phyloP scores from a whole-genome alignment of 2,888 invertebrate species.

The Rhimphoctona megacephalus region DNA sequence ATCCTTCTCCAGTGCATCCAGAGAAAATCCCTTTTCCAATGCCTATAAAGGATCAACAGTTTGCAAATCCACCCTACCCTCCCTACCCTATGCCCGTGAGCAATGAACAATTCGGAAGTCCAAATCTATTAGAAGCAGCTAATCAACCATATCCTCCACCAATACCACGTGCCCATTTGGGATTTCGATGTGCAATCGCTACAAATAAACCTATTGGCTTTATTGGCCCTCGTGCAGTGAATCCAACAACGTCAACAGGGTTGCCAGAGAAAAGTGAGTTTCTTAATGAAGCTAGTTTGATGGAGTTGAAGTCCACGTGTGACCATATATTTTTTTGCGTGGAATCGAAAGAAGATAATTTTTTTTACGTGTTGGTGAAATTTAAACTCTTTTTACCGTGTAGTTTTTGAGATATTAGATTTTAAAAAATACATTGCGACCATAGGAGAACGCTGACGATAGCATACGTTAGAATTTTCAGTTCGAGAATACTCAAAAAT shows the following conservation, averaged over 20 bases:
- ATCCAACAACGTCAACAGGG: background rate
- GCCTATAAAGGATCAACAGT: slow-evolving; percentile 4
- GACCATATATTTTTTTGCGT: too few relatives aligned
- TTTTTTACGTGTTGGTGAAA: too few relatives aligned
- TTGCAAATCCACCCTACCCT: background rate
- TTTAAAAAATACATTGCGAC: too few relatives aligned
- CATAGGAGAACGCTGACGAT: too few relatives aligned
- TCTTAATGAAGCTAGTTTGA: too few relatives aligned
- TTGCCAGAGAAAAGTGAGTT: slow-evolving; percentile 17
- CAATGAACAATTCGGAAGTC: background rate
- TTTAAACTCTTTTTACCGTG: too few relatives aligned
- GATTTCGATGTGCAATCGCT: slow-evolving; percentile 27
- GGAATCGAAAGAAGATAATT: too few relatives aligned
- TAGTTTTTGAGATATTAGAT: too few relatives aligned
- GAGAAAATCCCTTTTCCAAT: background rate
- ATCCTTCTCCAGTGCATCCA: background rate
- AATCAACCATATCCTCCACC: slow-evolving; percentile 41
- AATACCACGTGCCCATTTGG: background rate
- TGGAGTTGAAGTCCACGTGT: too few relatives aligned
- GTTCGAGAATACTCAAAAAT: too few relatives aligned
- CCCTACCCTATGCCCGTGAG: background rate
- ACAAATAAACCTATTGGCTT: slow-evolving; percentile 28
- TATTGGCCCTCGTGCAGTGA: background rate
- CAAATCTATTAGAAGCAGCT: background rate
- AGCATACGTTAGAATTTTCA: too few relatives aligned